These are phyloP conservation scores for Diglossa brunneiventris DNA, from an alignment of 2,113 vertebrate genomes.

Conservation along the genomic window DNA sequence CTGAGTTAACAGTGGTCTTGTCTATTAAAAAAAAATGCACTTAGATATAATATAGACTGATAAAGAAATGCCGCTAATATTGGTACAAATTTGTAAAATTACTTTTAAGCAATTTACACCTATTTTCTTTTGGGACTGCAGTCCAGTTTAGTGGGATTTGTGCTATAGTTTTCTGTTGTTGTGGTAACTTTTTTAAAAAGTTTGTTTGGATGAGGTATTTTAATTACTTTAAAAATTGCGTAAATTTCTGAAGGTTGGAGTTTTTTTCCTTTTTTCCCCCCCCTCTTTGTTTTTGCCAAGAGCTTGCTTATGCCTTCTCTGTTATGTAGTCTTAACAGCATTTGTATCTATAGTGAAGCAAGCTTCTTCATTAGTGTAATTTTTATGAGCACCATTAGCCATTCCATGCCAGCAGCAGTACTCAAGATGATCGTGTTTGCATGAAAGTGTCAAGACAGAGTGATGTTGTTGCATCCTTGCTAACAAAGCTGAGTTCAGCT, in stretches of 20 bases:
- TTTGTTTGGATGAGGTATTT: neutral
- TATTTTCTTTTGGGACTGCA: neutral
- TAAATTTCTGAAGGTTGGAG: neutral
- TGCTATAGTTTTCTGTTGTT: neutral
- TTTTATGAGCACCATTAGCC: neutral
- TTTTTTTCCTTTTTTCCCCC: fast-evolving
- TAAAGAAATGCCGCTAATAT: neutral
- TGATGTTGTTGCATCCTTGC: neutral
- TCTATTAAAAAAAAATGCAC: neutral
- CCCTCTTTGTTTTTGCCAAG: neutral
- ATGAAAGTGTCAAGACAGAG: neutral
- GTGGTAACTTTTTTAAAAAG: neutral
- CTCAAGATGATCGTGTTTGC: neutral
- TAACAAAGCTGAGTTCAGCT: neutral
- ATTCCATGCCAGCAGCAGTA: neutral
- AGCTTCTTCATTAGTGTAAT: neutral
- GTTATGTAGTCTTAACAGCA: neutral
- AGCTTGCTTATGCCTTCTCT: neutral
- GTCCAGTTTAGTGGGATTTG: neutral
- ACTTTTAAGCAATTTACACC: neutral
- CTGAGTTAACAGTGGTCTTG: neutral
- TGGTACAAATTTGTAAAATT: neutral
- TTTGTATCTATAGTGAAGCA: neutral
- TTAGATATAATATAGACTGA: neutral
- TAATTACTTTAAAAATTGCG: neutral